Base-by-base conservation (phyloP, 2,113 vertebrate species). In the Tor tambroides region DNA sequence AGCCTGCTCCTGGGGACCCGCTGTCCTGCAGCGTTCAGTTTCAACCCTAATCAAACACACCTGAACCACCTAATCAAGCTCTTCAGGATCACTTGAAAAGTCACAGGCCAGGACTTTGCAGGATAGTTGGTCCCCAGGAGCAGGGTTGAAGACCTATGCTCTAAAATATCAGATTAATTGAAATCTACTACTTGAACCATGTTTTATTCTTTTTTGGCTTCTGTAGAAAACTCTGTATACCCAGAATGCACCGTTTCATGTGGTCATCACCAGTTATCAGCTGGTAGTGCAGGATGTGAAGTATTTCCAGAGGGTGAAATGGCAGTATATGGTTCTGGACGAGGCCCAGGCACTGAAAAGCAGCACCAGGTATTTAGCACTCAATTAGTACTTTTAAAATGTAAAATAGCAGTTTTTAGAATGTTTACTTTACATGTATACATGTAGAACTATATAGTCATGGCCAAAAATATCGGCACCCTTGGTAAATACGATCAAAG, bases 291-390 rank as follows among this genome's bases (percentile, higher is more conserved):
- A 99, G 92, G 98, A 99, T 86, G 98, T 99, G 72, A 99, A 99
- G 91, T 99, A 99, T 90, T 99, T 99, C 91, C 98, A 99, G 92
- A 93, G 98, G 87, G 98, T 99, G 76, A 99, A 99, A 91, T 99
- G 98, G 98, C 98, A 99, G 78, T 99, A 99, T 92, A 99, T 99
- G 98, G 98, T 99, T 63, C 92, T 99, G 91, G 98, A 99, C 61
- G 98, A 99, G 92, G 98, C 98, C 0, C 98, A 99, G 92, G 98
- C 98, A 0, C 95, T 99, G 74, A 99, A 99, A 91, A 99, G 98
- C 93, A 99, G 98, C 91, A 97, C 97, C 92, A 99, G 98, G 98
- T 99, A 95, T 93, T 78, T 9, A 19, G n/a, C 3, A 9, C 41
- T 5, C 19, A 14, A 8, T 21, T 61, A 28, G 11, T 4, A 21